Evolutionary conservation across 2,797 vertebrate species (phyloP).

Genomic region (Lagodon rhomboides): DNA sequence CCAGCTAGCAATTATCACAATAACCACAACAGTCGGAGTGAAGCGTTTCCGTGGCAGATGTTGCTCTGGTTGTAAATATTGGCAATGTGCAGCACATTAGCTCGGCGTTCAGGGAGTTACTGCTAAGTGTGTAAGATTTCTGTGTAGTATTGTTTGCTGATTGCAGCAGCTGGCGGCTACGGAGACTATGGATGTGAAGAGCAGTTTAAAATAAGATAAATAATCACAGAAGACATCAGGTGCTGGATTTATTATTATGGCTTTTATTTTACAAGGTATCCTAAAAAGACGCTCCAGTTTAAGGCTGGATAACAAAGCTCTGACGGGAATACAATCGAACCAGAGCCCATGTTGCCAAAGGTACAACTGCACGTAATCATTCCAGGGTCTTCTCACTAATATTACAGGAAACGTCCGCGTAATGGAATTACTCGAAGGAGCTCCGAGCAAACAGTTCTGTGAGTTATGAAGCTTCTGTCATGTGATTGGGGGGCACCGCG

Average conservation of each 20-base stretch:
- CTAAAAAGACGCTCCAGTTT: no score
- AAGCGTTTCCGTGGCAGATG: constrained; percentile 3
- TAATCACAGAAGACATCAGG: no score
- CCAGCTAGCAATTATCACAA: neutral
- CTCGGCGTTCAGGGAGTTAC: neutral
- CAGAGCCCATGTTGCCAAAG: no score
- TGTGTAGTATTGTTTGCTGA: constrained; percentile 2
- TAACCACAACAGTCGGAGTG: neutral
- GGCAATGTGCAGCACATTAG: neutral
- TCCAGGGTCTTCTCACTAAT: neutral
- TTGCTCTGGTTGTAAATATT: constrained; percentile 13
- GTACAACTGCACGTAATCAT: neutral
- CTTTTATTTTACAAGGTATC: no score
- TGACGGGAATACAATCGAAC: no score
- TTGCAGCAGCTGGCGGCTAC: constrained; percentile 17
- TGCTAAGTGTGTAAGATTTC: constrained; percentile 3
- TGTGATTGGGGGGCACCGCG: constrained; percentile 20
- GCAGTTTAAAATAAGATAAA: no score
- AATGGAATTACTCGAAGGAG: constrained; percentile 8
- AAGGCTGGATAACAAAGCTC: no score
- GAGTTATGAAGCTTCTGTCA: constrained; percentile 35
- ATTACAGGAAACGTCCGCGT: constrained; percentile 17
- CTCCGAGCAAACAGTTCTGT: neutral
- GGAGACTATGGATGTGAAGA: constrained; percentile 3
- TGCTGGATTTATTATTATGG: no score